These are phyloP conservation scores for Metopia argyrocephala DNA, from an alignment of 2,888 invertebrate genomes.

Conservation along the genomic window DNA sequence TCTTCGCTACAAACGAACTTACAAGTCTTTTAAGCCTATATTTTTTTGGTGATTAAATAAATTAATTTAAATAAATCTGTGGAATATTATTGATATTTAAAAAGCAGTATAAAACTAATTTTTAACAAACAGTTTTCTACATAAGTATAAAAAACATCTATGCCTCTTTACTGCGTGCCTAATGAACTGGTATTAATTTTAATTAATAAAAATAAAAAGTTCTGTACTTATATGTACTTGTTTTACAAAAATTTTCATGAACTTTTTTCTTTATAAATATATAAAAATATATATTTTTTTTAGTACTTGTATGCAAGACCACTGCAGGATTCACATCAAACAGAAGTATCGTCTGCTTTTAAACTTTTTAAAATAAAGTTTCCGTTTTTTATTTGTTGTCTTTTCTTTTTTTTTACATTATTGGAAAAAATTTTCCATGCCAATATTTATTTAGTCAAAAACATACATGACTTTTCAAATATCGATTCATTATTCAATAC, in stretches of 20 bases:
- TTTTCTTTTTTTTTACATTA: not conserved
- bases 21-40: too few relatives aligned
- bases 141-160: too few relatives aligned
- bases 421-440: not conserved
- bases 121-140: too few relatives aligned
- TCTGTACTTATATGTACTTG: not conserved
- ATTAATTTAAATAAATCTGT: too few relatives aligned
- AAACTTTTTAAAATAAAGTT: too few relatives aligned
- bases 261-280: not conserved
- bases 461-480: constrained; percentile 28
- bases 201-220: not conserved
- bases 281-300: not conserved
- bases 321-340: too few relatives aligned
- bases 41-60: too few relatives aligned
- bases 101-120: too few relatives aligned
- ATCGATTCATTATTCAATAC: constrained; percentile 4
- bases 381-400: not conserved
- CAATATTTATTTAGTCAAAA: not conserved
- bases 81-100: too few relatives aligned
- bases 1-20: too few relatives aligned
- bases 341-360: too few relatives aligned
- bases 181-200: not conserved
- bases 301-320: too few relatives aligned
- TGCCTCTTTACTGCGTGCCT: not conserved
- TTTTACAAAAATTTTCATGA: not conserved